These are phyloP conservation scores for Antitype chi DNA, from an alignment of 2,888 invertebrate species.

Conservation along the genomic window DNA sequence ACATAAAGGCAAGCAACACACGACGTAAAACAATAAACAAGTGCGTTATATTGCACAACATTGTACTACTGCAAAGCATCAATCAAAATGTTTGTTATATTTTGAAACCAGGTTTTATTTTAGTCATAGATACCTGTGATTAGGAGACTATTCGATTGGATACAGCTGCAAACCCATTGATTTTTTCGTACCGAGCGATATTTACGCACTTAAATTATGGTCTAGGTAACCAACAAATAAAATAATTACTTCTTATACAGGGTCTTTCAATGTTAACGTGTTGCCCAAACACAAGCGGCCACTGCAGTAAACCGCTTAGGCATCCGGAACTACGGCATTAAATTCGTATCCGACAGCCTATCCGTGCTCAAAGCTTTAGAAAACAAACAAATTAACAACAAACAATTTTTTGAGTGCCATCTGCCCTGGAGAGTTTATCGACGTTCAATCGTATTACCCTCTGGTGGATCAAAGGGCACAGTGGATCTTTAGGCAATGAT, in stretches of 20 bases:
- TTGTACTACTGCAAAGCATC: constrained; percentile 2
- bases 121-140: not conserved
- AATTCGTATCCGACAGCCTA: no score
- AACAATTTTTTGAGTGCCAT: no score
- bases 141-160: not conserved
- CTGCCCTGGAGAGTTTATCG: no score
- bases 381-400: no score
- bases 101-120: not conserved
- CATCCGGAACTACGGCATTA: no score
- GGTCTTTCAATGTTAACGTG: no score
- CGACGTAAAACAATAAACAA: constrained; percentile 37
- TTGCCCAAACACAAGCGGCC: no score
- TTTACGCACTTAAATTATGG: not conserved
- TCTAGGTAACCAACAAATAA: not conserved
- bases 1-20: constrained; percentile 24
- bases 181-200: not conserved
- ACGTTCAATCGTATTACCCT: no score
- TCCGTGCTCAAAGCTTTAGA: no score
- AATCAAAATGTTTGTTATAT: not conserved
- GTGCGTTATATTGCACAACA: constrained; percentile 4
- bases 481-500: no score
- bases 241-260: not conserved
- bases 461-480: no score
- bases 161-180: not conserved
- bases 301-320: no score